These are phyloP conservation scores for Nibea coibor DNA, from an alignment of 2,113 vertebrate species.

Conservation along the genomic window DNA sequence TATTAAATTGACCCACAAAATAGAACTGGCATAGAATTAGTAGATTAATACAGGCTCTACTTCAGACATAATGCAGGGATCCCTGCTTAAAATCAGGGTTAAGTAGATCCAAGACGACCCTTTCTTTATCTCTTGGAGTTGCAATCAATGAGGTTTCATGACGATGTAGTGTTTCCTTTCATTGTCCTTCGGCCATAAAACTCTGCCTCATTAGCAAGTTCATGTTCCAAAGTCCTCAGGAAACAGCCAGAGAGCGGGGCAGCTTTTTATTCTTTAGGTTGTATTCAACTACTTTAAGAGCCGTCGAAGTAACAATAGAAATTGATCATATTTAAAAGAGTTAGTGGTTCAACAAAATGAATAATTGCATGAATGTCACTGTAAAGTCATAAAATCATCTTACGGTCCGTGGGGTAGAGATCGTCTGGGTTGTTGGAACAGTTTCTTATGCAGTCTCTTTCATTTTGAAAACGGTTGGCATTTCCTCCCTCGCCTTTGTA, in stretches of 20 bases:
- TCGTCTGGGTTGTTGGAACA: slow-evolving; percentile 65
- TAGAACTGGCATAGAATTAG: not conserved
- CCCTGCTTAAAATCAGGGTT: not conserved
- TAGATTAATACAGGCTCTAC: not conserved
- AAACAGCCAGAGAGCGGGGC: slow-evolving; percentile 3
- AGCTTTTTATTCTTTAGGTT: not conserved
- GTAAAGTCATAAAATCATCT: slow-evolving; percentile 32
- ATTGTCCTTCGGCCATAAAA: slow-evolving; percentile 46
- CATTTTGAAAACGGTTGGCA: slow-evolving; percentile 77
- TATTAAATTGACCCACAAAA: not conserved
- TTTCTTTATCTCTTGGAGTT: not conserved
- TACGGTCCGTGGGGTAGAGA: slow-evolving; percentile 75
- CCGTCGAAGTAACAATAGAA: not conserved
- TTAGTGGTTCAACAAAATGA: not conserved
- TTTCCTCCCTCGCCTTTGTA: slow-evolving; percentile 79
- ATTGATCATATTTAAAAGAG: slow-evolving; percentile 6
- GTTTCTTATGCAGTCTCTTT: slow-evolving; percentile 76
- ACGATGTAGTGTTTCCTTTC: slow-evolving; percentile 2
- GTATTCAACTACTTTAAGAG: not conserved
- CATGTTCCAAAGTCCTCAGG: slow-evolving; percentile 62
- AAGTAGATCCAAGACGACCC: not conserved
- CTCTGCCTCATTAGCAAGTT: slow-evolving; percentile 23
- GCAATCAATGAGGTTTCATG: not conserved
- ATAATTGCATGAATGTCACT: not conserved
- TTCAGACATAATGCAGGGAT: not conserved